Evolutionary conservation across 2,113 vertebrate species (phyloP), one percentile per base, ranked within the genome.

Genomic region (Pycnonotus jocosus): DNA sequence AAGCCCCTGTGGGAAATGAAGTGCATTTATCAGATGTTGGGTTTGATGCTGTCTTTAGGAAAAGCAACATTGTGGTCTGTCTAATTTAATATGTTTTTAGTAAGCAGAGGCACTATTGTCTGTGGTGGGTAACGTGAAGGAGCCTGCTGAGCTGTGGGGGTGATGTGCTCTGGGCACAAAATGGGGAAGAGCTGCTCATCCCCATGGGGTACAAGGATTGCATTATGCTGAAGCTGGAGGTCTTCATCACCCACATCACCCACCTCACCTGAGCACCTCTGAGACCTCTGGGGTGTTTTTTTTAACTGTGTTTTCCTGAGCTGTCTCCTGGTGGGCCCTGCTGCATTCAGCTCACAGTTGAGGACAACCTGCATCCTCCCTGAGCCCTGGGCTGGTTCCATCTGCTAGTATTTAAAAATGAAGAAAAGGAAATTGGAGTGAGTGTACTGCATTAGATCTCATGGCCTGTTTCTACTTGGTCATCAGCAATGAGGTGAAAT

Each of bases 141-240:
- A 83, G 22, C 21, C 53, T 35, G 57, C 37, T 53, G 42, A 71
- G 65, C 51, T 68, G 42, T 15, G 21, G 27, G 47, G 25, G 19
- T 24, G 44, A 37, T 0, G 0, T 68, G 20, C 35, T 77, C 77
- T 27, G 20, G 31, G 30, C 50, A 38, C 37, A n/a, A 18, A 11
- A 7, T 8, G 28, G 38, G 33, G 31, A 60, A 48, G 50, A 77
- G 54, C 44, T 1, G 4, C 16, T 44, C 2, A 0, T 44, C n/a
- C 51, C 13, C 13, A 4, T 3, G 15, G 22, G 23, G 33, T 19
- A 4, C n/a, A 37, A 31, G 30, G 50, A 20, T 12, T 62, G 48
- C 11, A 10, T 25, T 68, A 11, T 72, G 71, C 73, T 57, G 51
- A 14, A 71, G 22, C 16, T 71, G 70, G 10, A 60, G 22, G 47